Base-by-base conservation (phyloP, 2,888 invertebrate genomes). In the Hydroisotoma schaefferi region DNA sequence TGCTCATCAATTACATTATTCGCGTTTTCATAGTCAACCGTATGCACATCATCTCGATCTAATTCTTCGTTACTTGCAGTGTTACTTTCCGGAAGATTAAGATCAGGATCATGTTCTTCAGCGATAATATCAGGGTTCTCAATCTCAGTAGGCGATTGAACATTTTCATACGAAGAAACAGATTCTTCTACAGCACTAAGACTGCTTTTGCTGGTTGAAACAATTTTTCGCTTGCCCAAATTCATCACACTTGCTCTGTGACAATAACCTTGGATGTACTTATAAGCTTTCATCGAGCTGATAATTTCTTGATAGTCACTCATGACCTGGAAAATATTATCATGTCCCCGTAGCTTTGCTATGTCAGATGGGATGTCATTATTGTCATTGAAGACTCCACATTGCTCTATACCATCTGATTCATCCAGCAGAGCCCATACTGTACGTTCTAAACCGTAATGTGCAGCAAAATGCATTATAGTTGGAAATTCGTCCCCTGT, bases 401-500 rank as follows among this genome's bases (percentile, higher is more conserved):
- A 69, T 25, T 71, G 70, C 22, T 60, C 61, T 20, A 70, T 40
- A 2, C 72, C 69, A 56, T 72, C 72, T 2, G 67, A 67, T 43
- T 69, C 65, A 8, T 68, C 65, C 18, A 72, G 53, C 15, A 71
- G 60, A 2, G 59, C 62, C 37, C 61, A 68, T 12, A 68, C 68
- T 6, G 69, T 71, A 44, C 67, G 61, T 48, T 63, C 55, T 25
- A 72, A 56, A 15, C 70, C 70, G 37, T 72, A 72, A 46, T 63
- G 67, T 23, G 67, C 65, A n/a, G 69, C 65, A 53, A 71, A 70
- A 56, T 72, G 72, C 68, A 72, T 64, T 6, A 63, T 49, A 27
- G 69, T 71, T 20, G 69, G 69, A 33, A 69, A 63, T 38, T 65
- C 67, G 27, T 69, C 67, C 25, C 56, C 68, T 67, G 18, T 26